Evolutionary conservation across 2,797 vertebrate species (phyloP).

Genomic region (Phaenicophaeus curvirostris): DNA sequence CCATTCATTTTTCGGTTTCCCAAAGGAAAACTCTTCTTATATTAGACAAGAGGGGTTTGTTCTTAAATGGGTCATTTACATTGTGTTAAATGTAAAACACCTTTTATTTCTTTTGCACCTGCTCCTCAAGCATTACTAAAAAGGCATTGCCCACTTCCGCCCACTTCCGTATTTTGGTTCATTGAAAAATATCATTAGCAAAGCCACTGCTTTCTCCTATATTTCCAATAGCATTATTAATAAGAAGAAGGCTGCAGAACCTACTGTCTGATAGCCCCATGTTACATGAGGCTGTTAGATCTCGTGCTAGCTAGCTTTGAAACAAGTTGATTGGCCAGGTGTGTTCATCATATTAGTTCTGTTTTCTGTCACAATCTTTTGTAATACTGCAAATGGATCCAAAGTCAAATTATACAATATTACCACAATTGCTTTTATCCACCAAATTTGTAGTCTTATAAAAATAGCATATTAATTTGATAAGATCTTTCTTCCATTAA

Average conservation of each 20-base stretch:
- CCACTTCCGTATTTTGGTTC: background rate
- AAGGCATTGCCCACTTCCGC: background rate
- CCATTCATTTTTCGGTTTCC: background rate
- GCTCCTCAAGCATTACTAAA: background rate
- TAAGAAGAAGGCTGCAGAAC: background rate
- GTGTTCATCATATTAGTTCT: background rate
- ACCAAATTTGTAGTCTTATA: constrained; percentile 35
- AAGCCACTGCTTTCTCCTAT: background rate
- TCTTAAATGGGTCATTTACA: background rate
- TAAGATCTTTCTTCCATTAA: constrained; percentile 63
- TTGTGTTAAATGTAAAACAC: background rate
- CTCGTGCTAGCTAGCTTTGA: background rate
- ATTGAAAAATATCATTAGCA: background rate
- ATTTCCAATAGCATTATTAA: background rate
- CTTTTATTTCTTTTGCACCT: background rate
- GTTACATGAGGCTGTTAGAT: background rate
- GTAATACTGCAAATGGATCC: background rate
- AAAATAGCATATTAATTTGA: constrained; percentile 59
- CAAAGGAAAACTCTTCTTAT: background rate
- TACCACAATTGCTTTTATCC: constrained; percentile 32
- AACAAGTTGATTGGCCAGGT: background rate
- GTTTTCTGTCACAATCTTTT: background rate
- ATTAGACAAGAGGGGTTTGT: background rate
- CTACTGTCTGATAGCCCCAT: background rate
- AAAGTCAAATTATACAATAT: background rate